Conservation (phyloP, 2,888 invertebrate species). For the Microchrysa polita region DNA sequence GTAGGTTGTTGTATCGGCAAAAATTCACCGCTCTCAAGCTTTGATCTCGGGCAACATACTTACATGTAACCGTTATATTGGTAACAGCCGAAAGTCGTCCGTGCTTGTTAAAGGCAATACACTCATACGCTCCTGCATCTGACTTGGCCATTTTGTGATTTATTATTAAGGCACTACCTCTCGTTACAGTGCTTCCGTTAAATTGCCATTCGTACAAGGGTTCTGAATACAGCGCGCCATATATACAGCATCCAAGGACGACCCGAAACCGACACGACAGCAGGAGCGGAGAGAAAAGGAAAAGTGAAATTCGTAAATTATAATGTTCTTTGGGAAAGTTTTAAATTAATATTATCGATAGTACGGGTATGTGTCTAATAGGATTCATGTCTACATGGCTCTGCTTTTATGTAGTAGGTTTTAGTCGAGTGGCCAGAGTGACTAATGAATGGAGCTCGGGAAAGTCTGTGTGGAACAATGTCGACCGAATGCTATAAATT, state of each 20-base stretch:
- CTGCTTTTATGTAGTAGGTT: slow-evolving; percentile 23
- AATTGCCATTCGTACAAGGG: slow-evolving; percentile 62
- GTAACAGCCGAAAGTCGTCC: slow-evolving; percentile 77
- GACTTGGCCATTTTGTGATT: slow-evolving; percentile 74
- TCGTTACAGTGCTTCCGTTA: slow-evolving; percentile 65
- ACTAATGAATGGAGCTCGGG: slow-evolving; percentile 8
- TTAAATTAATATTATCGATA: slow-evolving; percentile 31
- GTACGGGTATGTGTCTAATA: slow-evolving; percentile 5
- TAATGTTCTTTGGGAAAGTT: slow-evolving; percentile 29
- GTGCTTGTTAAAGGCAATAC: slow-evolving; percentile 82
- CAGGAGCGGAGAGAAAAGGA: slow-evolving; percentile 24
- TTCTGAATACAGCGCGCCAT: slow-evolving; percentile 54
- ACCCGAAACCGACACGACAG: too few species aligned
- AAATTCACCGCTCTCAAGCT: background rate
- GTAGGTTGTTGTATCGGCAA: background rate
- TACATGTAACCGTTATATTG: slow-evolving; percentile 63
- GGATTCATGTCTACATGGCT: slow-evolving; percentile 12
- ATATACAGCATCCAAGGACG: background rate
- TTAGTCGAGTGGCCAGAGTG: slow-evolving; percentile 1
- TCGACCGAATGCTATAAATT: slow-evolving; percentile 8
- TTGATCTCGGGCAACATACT: background rate
- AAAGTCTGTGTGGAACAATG: background rate
- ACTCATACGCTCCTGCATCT: slow-evolving; percentile 81
- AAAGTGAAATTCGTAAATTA: slow-evolving; percentile 33
- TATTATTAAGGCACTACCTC: slow-evolving; percentile 69